Conservation (phyloP, 2,888 invertebrate species). For the Drosophila formosana region DNA sequence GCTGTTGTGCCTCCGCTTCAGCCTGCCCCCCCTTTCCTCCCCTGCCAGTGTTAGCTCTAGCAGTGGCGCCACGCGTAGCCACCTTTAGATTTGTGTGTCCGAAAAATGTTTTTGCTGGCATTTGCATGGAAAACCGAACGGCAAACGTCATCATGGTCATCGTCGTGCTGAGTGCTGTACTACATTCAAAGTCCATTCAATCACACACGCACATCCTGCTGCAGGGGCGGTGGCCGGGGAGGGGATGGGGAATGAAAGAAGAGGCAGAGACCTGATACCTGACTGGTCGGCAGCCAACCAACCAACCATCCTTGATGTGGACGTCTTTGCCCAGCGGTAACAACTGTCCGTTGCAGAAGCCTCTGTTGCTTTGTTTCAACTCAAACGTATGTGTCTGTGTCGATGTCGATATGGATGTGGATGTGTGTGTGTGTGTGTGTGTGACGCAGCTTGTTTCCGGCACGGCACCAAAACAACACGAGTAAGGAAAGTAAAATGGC, state of each 20-base stretch:
- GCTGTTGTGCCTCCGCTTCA: conserved; percentile 36
- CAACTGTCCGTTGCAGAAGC: conserved; percentile 72
- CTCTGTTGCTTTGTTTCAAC: conserved; percentile 70
- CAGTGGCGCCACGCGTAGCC: conserved; percentile 6
- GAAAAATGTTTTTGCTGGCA: conserved; percentile 71
- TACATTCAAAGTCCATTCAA: conserved; percentile 76
- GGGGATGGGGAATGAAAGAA: background rate
- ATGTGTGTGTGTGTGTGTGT: conserved; percentile 1
- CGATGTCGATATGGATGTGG: background rate
- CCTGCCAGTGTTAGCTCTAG: background rate
- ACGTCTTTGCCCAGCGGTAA: conserved; percentile 78
- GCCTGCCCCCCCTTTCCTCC: background rate
- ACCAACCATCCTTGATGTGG: conserved; percentile 43
- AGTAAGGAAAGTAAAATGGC: conserved; percentile 70
- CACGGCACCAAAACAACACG: conserved; percentile 65
- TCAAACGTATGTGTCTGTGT: conserved; percentile 31
- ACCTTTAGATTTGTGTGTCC: conserved; percentile 68
- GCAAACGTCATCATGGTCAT: conserved; percentile 62
- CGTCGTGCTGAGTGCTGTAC: conserved; percentile 58
- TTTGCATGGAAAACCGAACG: conserved; percentile 70
- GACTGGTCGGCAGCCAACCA: conserved; percentile 27
- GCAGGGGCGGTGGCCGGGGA: background rate
- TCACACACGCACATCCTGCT: conserved; percentile 44
- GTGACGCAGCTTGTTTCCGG: conserved; percentile 68
- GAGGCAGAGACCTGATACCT: conserved; percentile 30